phyloP scores from a whole-genome alignment of 1,140 invertebrate species.

The Drosophila mauritiana region DNA sequence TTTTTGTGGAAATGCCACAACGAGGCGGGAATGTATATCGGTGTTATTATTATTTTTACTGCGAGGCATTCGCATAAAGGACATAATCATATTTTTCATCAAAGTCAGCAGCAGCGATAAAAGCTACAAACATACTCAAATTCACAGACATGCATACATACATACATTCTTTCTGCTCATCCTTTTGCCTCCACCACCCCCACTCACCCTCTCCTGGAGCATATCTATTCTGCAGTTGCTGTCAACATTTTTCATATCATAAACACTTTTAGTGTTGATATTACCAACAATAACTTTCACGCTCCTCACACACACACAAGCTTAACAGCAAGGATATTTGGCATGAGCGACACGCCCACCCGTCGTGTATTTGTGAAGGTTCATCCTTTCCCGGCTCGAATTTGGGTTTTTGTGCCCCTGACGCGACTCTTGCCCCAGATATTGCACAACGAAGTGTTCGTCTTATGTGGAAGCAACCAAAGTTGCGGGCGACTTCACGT shows the following conservation, averaged over 20 bases:
- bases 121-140: slow-evolving; percentile 67
- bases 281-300: slow-evolving; percentile 81
- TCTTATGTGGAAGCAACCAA: slow-evolving; percentile 23
- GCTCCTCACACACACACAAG: slow-evolving; percentile 19
- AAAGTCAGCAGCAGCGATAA: slow-evolving; percentile 82
- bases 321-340: slow-evolving; percentile 15
- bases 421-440: slow-evolving; percentile 35
- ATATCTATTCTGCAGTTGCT: slow-evolving; percentile 79
- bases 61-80: slow-evolving; percentile 82
- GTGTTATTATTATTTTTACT: slow-evolving; percentile 84
- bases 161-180: slow-evolving; percentile 22
- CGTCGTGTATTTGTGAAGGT: slow-evolving; percentile 37
- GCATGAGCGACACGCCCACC: slow-evolving; percentile 53
- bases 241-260: slow-evolving; percentile 84
- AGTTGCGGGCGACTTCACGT: background rate
- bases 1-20: slow-evolving; percentile 37
- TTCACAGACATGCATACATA: slow-evolving; percentile 50
- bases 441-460: slow-evolving; percentile 10
- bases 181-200: slow-evolving; percentile 9
- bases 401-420: slow-evolving; percentile 34
- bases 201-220: slow-evolving; percentile 31
- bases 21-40: slow-evolving; percentile 40
- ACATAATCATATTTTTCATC: slow-evolving; percentile 84
- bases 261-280: slow-evolving; percentile 83
- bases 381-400: slow-evolving; percentile 40